Base-by-base conservation (phyloP, 2,113 vertebrate genomes). In the Nycticryphes semicollaris region DNA sequence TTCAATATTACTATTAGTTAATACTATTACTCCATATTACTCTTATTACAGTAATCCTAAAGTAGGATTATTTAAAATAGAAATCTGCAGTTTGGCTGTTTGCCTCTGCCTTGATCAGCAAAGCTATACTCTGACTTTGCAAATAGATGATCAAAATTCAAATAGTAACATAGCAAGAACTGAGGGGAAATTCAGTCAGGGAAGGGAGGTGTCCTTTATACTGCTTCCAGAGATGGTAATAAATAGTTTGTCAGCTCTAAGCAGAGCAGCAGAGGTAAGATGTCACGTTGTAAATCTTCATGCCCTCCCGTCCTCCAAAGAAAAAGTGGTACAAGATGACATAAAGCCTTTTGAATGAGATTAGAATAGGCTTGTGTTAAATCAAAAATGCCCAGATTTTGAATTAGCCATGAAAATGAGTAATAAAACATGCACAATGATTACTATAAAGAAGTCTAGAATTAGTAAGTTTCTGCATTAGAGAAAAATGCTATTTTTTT, bases 201-300 rank as follows among this genome's bases (percentile, higher is more conserved):
- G 51, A 67, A 80, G n/a, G 51, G 54, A 87, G 8, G 25, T 48
- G 88, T 81, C 85, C 92, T 95, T 93, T 83, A 33, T 54, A 27
- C 63, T 35, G 64, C 68, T 70, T 41, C 90, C 39, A 77, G 83
- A 35, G 63, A 74, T 4, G 15, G n/a, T 7, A 67, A 95, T 90
- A 88, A 94, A 93, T 27, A 31, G 25, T 88, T 47, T 77, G 50
- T 79, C 92, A 90, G 75, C 59, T 76, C 56, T 0, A 0, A 91
- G 75, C 63, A 83, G 70, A 96, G 84, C 51, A 66, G 56, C 41
- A 68, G 51, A 54, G 39, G 28, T n/a, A 80, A 72, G n/a, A 88
- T 78, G 47, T 60, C 35, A 67, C 2, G 25, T 64, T 54, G 51
- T 95, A 95, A 91, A 96, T 96, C 94, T 90, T 91, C 60, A 72